phyloP scores from a whole-genome alignment of 2,113 vertebrate species.

The Tetraodon nigroviridis region DNA sequence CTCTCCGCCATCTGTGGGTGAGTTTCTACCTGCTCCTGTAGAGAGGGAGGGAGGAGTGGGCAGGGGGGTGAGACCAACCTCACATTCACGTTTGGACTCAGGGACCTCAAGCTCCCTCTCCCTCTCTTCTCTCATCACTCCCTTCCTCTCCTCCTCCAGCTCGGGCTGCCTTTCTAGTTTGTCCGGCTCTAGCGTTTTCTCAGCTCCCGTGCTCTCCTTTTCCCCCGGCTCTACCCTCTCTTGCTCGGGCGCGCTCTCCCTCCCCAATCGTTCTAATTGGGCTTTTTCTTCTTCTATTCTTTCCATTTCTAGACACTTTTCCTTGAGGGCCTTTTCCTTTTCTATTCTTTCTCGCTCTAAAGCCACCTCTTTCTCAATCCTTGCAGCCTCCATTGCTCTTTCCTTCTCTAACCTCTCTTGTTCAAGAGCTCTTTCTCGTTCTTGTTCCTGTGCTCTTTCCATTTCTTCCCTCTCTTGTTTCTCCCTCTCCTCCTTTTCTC shows the following conservation, averaged over 20 bases:
- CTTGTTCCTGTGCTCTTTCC: conserved; percentile 25
- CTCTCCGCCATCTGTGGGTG: conserved; percentile 40
- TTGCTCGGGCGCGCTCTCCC: conserved; percentile 31
- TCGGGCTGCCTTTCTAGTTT: conserved; percentile 15
- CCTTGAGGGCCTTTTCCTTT: conserved; percentile 25
- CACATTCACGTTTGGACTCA: conserved; percentile 58
- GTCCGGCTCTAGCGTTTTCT: conserved; percentile 16
- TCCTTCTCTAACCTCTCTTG: conserved; percentile 37
- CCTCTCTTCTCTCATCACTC: conserved; percentile 42
- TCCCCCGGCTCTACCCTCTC: conserved; percentile 9
- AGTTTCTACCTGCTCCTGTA: conserved; percentile 41
- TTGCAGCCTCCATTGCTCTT: conserved; percentile 37
- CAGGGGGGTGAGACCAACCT: conserved; percentile 50
- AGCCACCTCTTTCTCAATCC: conserved; percentile 27
- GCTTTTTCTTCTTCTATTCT: conserved; percentile 1
- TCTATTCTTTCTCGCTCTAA: conserved; percentile 26
- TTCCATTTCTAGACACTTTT: conserved; percentile 24
- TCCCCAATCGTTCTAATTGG: conserved; percentile 5
- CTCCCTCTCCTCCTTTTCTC: conserved; percentile 33
- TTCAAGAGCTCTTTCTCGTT: conserved; percentile 15
- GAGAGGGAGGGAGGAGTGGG: conserved; percentile 49
- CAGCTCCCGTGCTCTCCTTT: conserved; percentile 17
- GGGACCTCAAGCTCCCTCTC: conserved; percentile 58
- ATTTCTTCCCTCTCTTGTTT: conserved; percentile 21
- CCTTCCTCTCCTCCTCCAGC: conserved; percentile 26